phyloP scores from a whole-genome alignment of 2,113 vertebrate genomes.

The Pheucticus melanocephalus region DNA sequence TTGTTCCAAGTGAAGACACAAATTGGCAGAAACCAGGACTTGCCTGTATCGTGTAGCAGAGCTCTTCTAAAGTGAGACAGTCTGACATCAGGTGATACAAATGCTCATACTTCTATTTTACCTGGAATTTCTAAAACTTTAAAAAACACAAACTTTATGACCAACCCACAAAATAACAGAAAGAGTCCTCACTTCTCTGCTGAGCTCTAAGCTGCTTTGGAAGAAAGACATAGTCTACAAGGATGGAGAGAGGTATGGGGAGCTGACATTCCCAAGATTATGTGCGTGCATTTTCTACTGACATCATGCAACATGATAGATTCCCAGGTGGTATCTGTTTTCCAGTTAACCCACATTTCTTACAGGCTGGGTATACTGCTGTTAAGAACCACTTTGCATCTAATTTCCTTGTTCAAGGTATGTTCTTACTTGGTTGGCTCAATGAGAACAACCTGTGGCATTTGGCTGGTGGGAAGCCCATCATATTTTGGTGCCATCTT shows the following conservation, averaged over 20 bases:
- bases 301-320: accelerated
- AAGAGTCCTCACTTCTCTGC: not conserved
- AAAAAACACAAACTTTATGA: not conserved
- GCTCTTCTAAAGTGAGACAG: not conserved
- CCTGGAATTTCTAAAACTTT: not conserved
- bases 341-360: not conserved
- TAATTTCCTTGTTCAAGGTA: not conserved
- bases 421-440: not conserved
- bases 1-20: not conserved
- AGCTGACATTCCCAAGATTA: not conserved
- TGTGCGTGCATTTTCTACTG: not conserved
- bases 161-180: not conserved
- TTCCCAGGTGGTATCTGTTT: not conserved
- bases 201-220: not conserved
- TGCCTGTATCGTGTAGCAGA: not conserved
- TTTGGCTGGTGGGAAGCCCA: not conserved
- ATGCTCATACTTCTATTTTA: not conserved
- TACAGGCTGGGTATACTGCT: not conserved
- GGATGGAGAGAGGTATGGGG: not conserved
- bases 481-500: not conserved
- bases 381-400: not conserved
- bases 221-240: not conserved
- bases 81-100: not conserved
- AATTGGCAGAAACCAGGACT: not conserved
- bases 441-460: not conserved